Conservation (phyloP, 2,888 invertebrate genomes). For the Hemithea aestivaria region DNA sequence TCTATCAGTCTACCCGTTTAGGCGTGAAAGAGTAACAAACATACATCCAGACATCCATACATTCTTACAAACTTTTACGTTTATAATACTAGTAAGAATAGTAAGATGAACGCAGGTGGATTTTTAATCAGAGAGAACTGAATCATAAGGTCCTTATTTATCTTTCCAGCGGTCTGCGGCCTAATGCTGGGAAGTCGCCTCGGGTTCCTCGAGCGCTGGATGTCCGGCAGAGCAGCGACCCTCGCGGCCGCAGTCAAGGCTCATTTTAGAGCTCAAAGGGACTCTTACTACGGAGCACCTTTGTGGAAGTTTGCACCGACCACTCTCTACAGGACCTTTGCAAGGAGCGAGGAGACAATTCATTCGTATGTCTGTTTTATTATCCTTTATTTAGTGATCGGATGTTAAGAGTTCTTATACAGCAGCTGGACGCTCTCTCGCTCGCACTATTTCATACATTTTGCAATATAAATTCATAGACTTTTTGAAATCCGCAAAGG, state of each 20-base stretch:
- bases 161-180: constrained; percentile 83
- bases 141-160: background rate
- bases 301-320: constrained; percentile 90
- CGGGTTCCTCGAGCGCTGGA: constrained; percentile 83
- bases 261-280: constrained; percentile 87
- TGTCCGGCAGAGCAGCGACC: constrained; percentile 80
- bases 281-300: constrained; percentile 90
- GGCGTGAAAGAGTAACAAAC: no score
- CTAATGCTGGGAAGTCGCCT: constrained; percentile 88
- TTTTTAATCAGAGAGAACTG: no score
- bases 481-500: no score
- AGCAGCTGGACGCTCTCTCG: no score
- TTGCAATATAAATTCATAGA: no score
- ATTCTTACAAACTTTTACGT: no score
- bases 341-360: constrained; percentile 87
- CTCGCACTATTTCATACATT: no score
- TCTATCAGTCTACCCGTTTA: no score
- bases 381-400: background rate
- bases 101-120: no score
- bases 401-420: no score
- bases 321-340: constrained; percentile 83
- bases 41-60: no score
- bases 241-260: constrained; percentile 87
- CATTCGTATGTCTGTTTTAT: constrained; percentile 81
- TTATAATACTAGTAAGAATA: no score